Conservation (phyloP, 2,888 invertebrate species). For the Crocallis elinguaria region DNA sequence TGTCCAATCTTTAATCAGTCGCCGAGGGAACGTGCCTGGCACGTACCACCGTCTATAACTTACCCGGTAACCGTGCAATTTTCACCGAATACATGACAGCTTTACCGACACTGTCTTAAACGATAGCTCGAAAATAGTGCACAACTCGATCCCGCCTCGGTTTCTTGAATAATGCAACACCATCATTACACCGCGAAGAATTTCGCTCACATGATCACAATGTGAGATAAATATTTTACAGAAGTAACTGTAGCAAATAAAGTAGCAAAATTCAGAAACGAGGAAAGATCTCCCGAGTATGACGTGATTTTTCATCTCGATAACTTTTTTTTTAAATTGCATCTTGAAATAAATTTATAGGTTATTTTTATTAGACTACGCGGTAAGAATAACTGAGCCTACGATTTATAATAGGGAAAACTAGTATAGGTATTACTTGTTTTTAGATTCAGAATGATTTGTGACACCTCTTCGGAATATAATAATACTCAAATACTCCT, state of each 20-base stretch:
- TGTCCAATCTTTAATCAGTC: slow-evolving; percentile 61
- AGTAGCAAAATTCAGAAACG: slow-evolving; percentile 15
- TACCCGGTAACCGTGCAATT: slow-evolving; percentile 10
- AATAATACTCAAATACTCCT: no score
- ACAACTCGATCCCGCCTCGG: neutral
- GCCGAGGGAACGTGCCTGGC: slow-evolving; percentile 18
- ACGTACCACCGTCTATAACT: slow-evolving; percentile 20
- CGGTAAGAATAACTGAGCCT: neutral
- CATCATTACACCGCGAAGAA: slow-evolving; percentile 26
- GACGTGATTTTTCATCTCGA: slow-evolving; percentile 19
- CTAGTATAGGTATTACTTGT: neutral
- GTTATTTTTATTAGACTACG: slow-evolving; percentile 1
- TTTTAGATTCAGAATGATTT: no score
- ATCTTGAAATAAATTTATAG: slow-evolving; percentile 15
- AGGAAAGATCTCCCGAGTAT: slow-evolving; percentile 1
- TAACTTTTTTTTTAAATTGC: neutral
- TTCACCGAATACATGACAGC: slow-evolving; percentile 13
- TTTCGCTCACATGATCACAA: slow-evolving; percentile 32
- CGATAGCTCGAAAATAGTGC: neutral
- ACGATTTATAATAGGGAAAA: neutral
- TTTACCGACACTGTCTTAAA: slow-evolving; percentile 5
- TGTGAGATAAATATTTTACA: slow-evolving; percentile 36
- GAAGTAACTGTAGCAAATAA: slow-evolving; percentile 18
- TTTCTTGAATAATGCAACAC: slow-evolving; percentile 39
- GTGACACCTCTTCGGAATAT: no score